Evolutionary conservation across 2,113 vertebrate genomes (phyloP), one percentile per base, ranked within the genome.

Genomic region (Hirundichthys speculiger): DNA sequence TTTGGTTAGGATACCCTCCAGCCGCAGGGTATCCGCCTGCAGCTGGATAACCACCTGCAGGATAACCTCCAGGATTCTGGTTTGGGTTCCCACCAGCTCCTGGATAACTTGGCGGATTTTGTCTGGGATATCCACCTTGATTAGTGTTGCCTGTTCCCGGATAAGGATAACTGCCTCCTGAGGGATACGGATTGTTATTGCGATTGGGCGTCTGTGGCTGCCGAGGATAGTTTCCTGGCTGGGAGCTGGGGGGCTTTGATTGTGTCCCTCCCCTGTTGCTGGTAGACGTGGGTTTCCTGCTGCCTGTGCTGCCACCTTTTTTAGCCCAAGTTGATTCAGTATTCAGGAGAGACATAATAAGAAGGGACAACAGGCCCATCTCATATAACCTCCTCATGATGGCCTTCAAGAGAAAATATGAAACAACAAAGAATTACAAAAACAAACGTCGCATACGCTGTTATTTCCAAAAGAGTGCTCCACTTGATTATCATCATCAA

Each of bases 151-250:
- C 79, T 34, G 14, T 13, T 57, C 75, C 83, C 10, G 38, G 61
- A 24, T 60, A 13, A 1, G 88, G 86, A 25, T 91, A 89, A 69
- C 73, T 89, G 39, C 88, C 90, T 56, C 86, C 87, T 10, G 78
- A 3, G 10, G 88, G 90, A 49, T 92, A 87, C 1, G 89, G 82
- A 21, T 89, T 90, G 27, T 51, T 12, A 61, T 91, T 86, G 13
- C 72, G 73, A 45, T 64, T 83, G 52, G 83, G 79, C 41, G 1
- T 70, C 59, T 88, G 80, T n/a, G 82, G 84, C 58, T 90, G 82
- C 21, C 76, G 75, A 3, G 83, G 87, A 49, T 88, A 86, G 65
- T 54, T 88, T 43, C 60, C 74, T 1, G 85, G 47, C 19, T 88
- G 75, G 39, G 89, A 66, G 47, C 63, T 82, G 40, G 88, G 75